Evolutionary conservation across 1,140 invertebrate species (phyloP), one percentile per base, ranked within the genome.

Genomic region (Drosophila micromelanica): DNA sequence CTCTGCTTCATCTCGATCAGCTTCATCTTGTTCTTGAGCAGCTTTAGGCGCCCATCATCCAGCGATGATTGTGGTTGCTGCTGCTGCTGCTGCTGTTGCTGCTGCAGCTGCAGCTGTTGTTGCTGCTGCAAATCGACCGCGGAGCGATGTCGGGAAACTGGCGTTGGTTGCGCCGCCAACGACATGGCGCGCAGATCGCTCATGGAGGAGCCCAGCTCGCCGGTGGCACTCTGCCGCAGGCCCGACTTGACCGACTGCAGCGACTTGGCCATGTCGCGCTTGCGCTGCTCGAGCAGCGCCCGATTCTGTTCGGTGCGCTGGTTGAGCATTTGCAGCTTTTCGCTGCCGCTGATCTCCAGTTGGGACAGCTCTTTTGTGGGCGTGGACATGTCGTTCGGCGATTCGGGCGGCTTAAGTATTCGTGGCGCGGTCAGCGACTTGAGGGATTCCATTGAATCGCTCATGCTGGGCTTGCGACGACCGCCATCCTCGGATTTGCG

Each of bases 271-370:
- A 86, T 48, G 35, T 86, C 84, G 3, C 78, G 72, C 12, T 79
- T 86, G 3, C 82, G 82, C 46, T 86, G 82, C 52, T 87, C 82
- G 3, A 86, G 35, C 8, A 86, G 90, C 6, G 84, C 87, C 15
- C 93, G 92, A 76, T 93, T 94, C 76, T 93, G 90, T 74, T 93
- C 93, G 17, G 93, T 72, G 77, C 93, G 93, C 65, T 93, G 92
- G 11, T 93, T 91, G 3, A 94, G 65, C 62, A 93, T 89, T 73
- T 91, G 90, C 12, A 94, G 84, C 73, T 93, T 93, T 68, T 93
- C 93, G 74, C 84, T 93, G 52, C 92, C 92, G 49, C 89, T 82
- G 0, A 72, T 20, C 6, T 64, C 80, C n/a, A 62, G 40, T 1
- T 56, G 40, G 2, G 43, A 46, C 3, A 30, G n/a, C 8, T 73